Evolutionary conservation across 1,140 invertebrate species (phyloP).

Genomic region (Pomacea maculata): DNA sequence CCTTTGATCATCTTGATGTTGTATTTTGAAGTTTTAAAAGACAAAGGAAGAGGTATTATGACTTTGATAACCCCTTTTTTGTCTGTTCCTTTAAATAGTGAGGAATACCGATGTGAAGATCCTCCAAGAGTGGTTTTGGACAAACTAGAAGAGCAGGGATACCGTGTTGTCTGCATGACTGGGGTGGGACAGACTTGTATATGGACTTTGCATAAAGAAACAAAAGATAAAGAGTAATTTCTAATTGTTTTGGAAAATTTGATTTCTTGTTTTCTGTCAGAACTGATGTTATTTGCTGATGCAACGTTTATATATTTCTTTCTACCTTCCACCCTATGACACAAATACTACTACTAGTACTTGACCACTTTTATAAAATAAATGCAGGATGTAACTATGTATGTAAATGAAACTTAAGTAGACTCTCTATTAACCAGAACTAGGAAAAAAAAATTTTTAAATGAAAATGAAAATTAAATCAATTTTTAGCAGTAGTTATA

Average conservation of each 20-base stretch:
- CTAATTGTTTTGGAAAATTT: neutral
- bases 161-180: slow-evolving; percentile 60
- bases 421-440: no score
- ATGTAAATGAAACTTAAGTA: no score
- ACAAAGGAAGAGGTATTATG: no score
- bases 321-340: neutral
- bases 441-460: no score
- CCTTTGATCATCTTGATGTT: no score
- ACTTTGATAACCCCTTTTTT: neutral
- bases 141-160: slow-evolving; percentile 64
- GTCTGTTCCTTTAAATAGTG: slow-evolving; percentile 50
- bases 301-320: no score
- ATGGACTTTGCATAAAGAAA: slow-evolving; percentile 67
- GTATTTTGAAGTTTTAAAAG: no score
- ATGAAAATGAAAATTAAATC: no score
- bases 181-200: slow-evolving; percentile 68
- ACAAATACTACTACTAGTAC: neutral
- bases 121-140: slow-evolving; percentile 64
- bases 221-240: slow-evolving; percentile 65
- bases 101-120: slow-evolving; percentile 58
- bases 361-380: no score
- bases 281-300: no score
- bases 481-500: no score
- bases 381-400: no score
- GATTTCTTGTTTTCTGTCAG: neutral